Evolutionary conservation across 2,797 vertebrate genomes (phyloP), one percentile per base, ranked within the genome.

Genomic region (Gastrophryne carolinensis): DNA sequence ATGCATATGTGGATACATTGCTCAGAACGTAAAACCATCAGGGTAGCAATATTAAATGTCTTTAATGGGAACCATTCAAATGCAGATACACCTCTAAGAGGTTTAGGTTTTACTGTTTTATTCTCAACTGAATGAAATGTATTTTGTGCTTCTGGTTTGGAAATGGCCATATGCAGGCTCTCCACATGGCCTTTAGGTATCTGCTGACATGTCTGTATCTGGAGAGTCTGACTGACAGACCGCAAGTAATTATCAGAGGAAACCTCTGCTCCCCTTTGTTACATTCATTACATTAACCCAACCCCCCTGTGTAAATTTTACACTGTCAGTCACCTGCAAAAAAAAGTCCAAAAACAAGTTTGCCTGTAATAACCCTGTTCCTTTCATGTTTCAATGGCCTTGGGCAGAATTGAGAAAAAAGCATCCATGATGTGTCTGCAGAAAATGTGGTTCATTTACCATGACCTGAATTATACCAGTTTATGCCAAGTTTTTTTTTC

Each of bases 281-380:
- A 80, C 85, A 83, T 73, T 85, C 80, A 79, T 79, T 88, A 84
- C 74, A 81, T 82, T 84, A 87, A 81, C 86, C 88, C 84, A 86
- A 84, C 86, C n/a, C 88, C 85, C 86, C 72, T 79, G 83, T 82
- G 78, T 82, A 84, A 89, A 89, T 86, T 86, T 82, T 82, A 71
- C 84, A 81, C 78, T 90, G 89, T 87, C 83, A 80, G 74, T 89
- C 86, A 88, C n/a, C n/a, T n/a, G n/a, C n/a, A 58, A 72, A 61
- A 2, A 11, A 80, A 74, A 17, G 81, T 82, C 80, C 79, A 76
- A 87, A 78, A 89, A 80, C 70, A 79, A 86, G 82, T 65, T 0
- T 0, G 52, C 66, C 71, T 85, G 70, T 86, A 81, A 74, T 85
- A 82, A 76, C 39, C 69, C 69, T 63, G 5, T 74, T 80, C 65